phyloP scores from a whole-genome alignment of 2,888 invertebrate genomes.

The Erebia ligea region DNA sequence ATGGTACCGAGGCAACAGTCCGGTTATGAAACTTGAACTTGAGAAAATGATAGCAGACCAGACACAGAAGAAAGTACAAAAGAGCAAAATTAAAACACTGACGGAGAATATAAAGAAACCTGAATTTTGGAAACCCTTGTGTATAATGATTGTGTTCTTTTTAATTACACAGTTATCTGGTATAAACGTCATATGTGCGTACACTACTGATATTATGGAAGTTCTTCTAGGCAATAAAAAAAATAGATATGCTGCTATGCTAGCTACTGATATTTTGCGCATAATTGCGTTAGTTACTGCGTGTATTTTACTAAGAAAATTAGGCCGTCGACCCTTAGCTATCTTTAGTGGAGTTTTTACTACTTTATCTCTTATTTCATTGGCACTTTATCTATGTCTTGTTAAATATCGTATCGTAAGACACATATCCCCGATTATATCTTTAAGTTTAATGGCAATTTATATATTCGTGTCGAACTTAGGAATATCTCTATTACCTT shows the following conservation, averaged over 20 bases:
- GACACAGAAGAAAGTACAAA: constrained; percentile 57
- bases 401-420: constrained; percentile 53
- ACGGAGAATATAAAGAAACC: constrained; percentile 72
- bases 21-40: constrained; percentile 75
- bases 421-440: constrained; percentile 62
- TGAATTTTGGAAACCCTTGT: constrained; percentile 84
- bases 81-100: constrained; percentile 64
- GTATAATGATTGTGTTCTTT: constrained; percentile 85
- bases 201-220: constrained; percentile 86
- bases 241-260: constrained; percentile 85
- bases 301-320: constrained; percentile 83
- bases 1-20: constrained; percentile 83
- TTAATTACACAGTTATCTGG: constrained; percentile 87
- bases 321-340: constrained; percentile 85
- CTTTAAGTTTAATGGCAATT: constrained; percentile 79
- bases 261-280: constrained; percentile 85
- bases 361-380: constrained; percentile 78
- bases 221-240: constrained; percentile 78
- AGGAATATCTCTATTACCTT: constrained; percentile 86
- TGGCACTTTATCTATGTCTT: constrained; percentile 78
- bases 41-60: constrained; percentile 74
- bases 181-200: constrained; percentile 88
- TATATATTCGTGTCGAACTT: constrained; percentile 84
- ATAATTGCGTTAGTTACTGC: constrained; percentile 83
- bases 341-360: constrained; percentile 86